These are phyloP conservation scores for Argentina silus DNA, from an alignment of 2,797 vertebrate genomes.

Conservation along the genomic window DNA sequence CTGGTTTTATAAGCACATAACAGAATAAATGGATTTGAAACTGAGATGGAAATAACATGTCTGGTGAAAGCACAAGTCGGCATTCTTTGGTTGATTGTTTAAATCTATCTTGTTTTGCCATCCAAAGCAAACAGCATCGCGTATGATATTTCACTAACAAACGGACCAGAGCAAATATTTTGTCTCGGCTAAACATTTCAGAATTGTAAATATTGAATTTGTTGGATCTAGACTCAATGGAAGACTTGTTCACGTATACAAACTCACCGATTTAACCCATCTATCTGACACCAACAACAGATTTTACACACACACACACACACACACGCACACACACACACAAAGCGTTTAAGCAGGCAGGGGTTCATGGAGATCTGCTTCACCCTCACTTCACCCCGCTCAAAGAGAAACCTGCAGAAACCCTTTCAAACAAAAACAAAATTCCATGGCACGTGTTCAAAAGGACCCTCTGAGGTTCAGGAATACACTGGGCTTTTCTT, in stretches of 20 bases:
- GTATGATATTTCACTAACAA: not conserved
- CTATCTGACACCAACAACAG: no score
- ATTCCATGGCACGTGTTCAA: constrained; percentile 39
- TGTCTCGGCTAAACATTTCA: not conserved
- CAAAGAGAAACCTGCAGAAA: constrained; percentile 4
- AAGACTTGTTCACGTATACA: not conserved
- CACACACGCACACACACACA: no score
- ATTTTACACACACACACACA: no score
- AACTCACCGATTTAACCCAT: not conserved
- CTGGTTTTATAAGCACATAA: not conserved
- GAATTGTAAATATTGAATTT: not conserved
- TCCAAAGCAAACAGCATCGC: not conserved
- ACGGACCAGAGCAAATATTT: not conserved
- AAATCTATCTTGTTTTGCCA: not conserved
- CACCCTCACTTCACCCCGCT: constrained; percentile 8
- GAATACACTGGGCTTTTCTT: constrained; percentile 26
- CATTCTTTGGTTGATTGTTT: not conserved
- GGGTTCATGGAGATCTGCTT: not conserved
- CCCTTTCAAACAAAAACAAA: constrained; percentile 39
- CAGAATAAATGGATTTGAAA: not conserved
- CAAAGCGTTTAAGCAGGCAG: not conserved
- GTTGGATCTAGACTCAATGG: not conserved
- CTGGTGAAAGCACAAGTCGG: not conserved
- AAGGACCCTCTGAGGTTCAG: constrained; percentile 19
- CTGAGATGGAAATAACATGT: not conserved